Conservation (phyloP, 2,888 invertebrate species). For the Sarcophaga caerulescens region DNA sequence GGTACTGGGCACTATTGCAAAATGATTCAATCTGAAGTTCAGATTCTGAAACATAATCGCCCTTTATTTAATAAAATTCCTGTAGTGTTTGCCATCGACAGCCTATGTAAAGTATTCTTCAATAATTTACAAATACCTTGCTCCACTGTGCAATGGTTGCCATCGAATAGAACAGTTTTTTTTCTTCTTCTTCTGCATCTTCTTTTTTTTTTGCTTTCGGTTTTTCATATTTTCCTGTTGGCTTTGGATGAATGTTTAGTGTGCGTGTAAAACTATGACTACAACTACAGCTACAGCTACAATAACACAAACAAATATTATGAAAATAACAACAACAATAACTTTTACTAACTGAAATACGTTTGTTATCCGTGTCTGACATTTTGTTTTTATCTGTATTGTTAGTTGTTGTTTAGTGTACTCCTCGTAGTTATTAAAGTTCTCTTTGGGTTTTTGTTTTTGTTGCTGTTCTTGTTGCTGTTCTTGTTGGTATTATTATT, state of each 20-base stretch:
- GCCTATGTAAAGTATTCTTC: too few species aligned
- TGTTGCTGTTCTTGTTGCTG: neutral
- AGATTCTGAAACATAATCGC: too few species aligned
- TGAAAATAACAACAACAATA: neutral
- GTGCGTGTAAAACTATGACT: constrained; percentile 8
- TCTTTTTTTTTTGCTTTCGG: neutral
- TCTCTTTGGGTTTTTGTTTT: neutral
- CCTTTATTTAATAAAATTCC: too few species aligned
- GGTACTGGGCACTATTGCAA: too few species aligned
- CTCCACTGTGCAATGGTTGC: constrained; percentile 51
- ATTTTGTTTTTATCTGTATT: constrained; percentile 63
- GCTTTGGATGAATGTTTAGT: constrained; percentile 52
- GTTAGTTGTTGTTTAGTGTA: neutral
- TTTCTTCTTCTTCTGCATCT: neutral
- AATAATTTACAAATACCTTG: neutral
- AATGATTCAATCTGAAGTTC: too few species aligned
- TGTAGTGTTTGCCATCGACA: too few species aligned
- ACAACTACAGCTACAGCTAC: neutral
- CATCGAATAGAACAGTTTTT: constrained; percentile 9
- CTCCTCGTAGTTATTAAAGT: neutral
- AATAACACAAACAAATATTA: neutral
- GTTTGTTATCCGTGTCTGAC: constrained; percentile 65
- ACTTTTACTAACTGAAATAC: constrained; percentile 31
- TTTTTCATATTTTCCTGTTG: constrained; percentile 8
- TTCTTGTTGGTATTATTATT: neutral